Evolutionary conservation across 2,888 invertebrate genomes (phyloP).

Genomic region (Aethes cnicana): DNA sequence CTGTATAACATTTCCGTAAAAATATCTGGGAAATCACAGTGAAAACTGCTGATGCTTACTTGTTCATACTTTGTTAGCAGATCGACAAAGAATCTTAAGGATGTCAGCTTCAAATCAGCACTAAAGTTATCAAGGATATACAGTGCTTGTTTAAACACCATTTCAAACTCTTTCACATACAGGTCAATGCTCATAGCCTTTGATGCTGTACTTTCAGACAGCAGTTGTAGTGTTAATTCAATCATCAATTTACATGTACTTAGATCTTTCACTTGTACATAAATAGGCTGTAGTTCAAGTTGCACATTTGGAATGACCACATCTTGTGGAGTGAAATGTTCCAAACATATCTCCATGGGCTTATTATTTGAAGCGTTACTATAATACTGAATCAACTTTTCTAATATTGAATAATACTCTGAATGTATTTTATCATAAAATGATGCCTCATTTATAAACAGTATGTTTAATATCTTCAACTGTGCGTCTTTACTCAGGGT

Average conservation of each 20-base stretch:
- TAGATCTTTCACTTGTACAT: conserved; percentile 59
- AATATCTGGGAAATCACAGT: conserved; percentile 47
- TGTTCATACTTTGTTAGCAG: conserved; percentile 58
- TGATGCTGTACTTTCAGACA: conserved; percentile 62
- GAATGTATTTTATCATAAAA: conserved; percentile 72
- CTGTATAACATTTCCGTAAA: conserved; percentile 49
- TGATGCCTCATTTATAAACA: conserved; percentile 74
- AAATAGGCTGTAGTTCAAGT: conserved; percentile 67
- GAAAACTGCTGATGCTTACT: conserved; percentile 50
- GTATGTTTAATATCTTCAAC: conserved; percentile 76
- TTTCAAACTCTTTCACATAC: conserved; percentile 42
- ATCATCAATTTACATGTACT: conserved; percentile 61
- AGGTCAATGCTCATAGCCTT: conserved; percentile 54
- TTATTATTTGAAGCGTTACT: conserved; percentile 44
- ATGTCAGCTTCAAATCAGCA: conserved; percentile 60
- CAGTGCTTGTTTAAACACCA: conserved; percentile 49
- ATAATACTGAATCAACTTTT: conserved; percentile 68
- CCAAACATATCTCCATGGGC: conserved; percentile 46
- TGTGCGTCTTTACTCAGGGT: conserved; percentile 79
- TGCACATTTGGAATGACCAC: conserved; percentile 60
- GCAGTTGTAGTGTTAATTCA: conserved; percentile 57
- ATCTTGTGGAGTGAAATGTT: conserved; percentile 72
- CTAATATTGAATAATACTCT: conserved; percentile 73
- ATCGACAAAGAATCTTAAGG: conserved; percentile 60
- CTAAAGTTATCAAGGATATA: conserved; percentile 61